These are phyloP conservation scores for Alosa sapidissima DNA, from an alignment of 2,797 vertebrate species.

Conservation along the genomic window DNA sequence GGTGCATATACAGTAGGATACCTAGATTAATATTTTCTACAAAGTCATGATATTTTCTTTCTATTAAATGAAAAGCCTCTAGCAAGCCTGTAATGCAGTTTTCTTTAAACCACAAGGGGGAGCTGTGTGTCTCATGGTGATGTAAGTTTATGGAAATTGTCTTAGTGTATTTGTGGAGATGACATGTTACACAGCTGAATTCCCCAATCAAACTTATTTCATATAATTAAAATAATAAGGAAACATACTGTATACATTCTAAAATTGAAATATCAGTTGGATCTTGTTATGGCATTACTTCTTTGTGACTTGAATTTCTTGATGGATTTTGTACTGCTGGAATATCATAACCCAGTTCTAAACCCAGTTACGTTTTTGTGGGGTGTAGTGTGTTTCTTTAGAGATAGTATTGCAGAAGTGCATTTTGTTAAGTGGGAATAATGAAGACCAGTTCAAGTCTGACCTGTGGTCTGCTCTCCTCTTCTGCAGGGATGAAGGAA, in stretches of 20 bases:
- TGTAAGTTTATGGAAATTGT: background rate
- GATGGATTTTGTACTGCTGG: background rate
- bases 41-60: background rate
- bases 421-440: background rate
- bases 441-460: background rate
- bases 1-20: background rate
- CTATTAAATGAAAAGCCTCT: background rate
- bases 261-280: too few species aligned
- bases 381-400: background rate
- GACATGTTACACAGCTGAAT: too few species aligned
- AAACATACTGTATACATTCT: too few species aligned
- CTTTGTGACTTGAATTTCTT: background rate
- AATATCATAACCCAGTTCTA: too few species aligned
- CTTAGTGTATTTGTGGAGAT: too few species aligned
- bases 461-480: background rate
- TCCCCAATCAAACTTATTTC: too few species aligned
- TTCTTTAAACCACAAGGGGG: background rate
- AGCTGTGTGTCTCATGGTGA: background rate
- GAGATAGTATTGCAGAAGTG: background rate
- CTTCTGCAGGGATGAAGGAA: slow-evolving; percentile 71
- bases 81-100: background rate
- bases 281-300: too few species aligned
- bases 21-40: background rate
- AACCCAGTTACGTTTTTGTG: too few species aligned
- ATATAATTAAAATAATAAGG: too few species aligned